A percentile compares a stretch with the other conserved stretches of the same genome.
Conservation (phyloP, 2,113 vertebrate genomes). For the Sinocyclocheilus rhinocerous region DNA sequence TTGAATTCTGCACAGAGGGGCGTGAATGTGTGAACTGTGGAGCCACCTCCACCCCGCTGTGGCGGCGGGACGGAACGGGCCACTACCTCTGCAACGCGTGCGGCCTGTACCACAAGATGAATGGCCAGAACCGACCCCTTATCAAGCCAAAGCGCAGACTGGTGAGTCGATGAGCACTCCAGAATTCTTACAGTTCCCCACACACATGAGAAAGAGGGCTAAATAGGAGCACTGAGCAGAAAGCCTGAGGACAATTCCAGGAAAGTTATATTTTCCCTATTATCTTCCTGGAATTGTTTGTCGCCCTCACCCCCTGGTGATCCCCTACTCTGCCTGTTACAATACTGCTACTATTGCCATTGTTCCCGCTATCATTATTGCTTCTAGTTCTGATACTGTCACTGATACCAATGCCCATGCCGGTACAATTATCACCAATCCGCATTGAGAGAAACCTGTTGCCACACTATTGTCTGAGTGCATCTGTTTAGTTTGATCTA, state of each 20-base stretch:
- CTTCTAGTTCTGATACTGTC: constrained; percentile 80
- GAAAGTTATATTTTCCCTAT: constrained; percentile 87
- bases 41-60: constrained; percentile 96
- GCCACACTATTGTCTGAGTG: neutral
- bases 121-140: constrained; percentile 97
- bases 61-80: constrained; percentile 96
- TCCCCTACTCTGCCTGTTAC: constrained; percentile 75
- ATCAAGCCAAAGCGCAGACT: constrained; percentile 98
- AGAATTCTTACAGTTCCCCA: constrained; percentile 7
- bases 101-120: constrained; percentile 99
- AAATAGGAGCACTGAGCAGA: constrained; percentile 59
- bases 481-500: constrained; percentile 2
- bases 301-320: constrained; percentile 76
- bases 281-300: constrained; percentile 84
- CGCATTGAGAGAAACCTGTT: constrained; percentile 61
- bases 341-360: constrained; percentile 81
- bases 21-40: constrained; percentile 99
- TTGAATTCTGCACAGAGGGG: constrained; percentile 90
- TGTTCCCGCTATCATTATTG: constrained; percentile 82
- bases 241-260: constrained; percentile 80
- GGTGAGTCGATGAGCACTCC: constrained; percentile 79
- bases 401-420: constrained; percentile 79
- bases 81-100: constrained; percentile 99
- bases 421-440: constrained; percentile 73
- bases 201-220: constrained; percentile 53